phyloP scores from a whole-genome alignment of 2,888 invertebrate species.

The Tanypteryx hageni region DNA sequence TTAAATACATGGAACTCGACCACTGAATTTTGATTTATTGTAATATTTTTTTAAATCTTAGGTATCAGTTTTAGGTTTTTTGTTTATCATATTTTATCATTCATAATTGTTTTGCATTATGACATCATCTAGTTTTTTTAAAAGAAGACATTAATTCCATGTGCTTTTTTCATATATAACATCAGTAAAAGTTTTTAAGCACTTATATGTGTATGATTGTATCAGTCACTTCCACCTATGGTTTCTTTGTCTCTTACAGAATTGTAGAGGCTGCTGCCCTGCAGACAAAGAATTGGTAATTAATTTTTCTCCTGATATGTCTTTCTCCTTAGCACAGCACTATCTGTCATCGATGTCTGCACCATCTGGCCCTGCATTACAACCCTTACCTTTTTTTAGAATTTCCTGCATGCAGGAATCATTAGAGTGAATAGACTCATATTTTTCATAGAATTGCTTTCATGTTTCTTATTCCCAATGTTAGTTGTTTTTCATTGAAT shows the following conservation, averaged over 20 bases:
- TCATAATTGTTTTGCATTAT: too few species aligned
- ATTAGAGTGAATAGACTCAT: neutral
- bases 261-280: conserved; percentile 60
- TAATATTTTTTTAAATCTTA: too few species aligned
- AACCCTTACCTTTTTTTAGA: neutral
- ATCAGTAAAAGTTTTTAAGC: too few species aligned
- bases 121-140: too few species aligned
- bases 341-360: conserved; percentile 32
- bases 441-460: neutral
- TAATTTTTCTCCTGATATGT: neutral
- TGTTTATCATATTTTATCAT: too few species aligned
- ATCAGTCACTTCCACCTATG: neutral
- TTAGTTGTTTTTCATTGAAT: neutral
- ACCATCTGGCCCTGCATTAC: conserved; percentile 29
- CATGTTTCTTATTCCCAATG: neutral
- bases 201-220: too few species aligned
- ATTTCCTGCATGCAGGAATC: conserved; percentile 31
- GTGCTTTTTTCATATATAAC: too few species aligned
- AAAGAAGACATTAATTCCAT: too few species aligned
- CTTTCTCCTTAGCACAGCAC: conserved; percentile 45
- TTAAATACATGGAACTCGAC: too few species aligned
- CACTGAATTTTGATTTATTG: too few species aligned
- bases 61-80: too few species aligned
- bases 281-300: conserved; percentile 63
- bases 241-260: conserved; percentile 33